Evolutionary conservation across 1,140 invertebrate genomes (phyloP).

Genomic region (Lordiphosa mommai): DNA sequence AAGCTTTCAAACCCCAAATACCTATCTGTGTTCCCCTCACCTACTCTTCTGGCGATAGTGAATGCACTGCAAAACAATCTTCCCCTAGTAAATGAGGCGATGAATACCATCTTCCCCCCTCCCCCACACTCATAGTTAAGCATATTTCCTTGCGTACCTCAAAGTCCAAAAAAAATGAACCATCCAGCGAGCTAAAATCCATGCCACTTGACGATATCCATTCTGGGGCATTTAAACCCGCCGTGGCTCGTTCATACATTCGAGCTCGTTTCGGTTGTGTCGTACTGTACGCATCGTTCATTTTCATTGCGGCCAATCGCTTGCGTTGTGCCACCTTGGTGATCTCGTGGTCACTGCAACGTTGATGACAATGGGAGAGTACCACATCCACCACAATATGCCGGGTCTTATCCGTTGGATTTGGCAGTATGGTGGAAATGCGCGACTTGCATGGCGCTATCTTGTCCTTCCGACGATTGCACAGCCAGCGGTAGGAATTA

Average conservation of each 20-base stretch:
- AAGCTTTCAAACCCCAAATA: too few relatives aligned
- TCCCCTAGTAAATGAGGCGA: too few relatives aligned
- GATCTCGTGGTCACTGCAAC: slow-evolving; percentile 63
- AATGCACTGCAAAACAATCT: too few relatives aligned
- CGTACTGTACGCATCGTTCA: slow-evolving; percentile 55
- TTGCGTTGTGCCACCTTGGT: slow-evolving; percentile 70
- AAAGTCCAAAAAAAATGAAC: slow-evolving; percentile 53
- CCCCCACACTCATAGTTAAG: too few relatives aligned
- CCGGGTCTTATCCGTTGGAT: slow-evolving; percentile 44
- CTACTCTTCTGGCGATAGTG: too few relatives aligned
- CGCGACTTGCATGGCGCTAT: slow-evolving; percentile 61
- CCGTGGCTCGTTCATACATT: slow-evolving; percentile 50
- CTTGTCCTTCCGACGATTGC: slow-evolving; percentile 70
- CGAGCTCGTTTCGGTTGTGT: slow-evolving; percentile 58
- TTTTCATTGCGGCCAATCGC: slow-evolving; percentile 55
- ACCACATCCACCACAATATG: slow-evolving; percentile 58
- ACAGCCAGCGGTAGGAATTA: slow-evolving; percentile 69
- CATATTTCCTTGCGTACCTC: slow-evolving; percentile 42
- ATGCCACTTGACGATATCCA: slow-evolving; percentile 34
- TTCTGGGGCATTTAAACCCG: slow-evolving; percentile 52
- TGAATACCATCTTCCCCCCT: too few relatives aligned
- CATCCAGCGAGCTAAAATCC: slow-evolving; percentile 15
- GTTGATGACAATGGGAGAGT: slow-evolving; percentile 56
- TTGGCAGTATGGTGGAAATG: slow-evolving; percentile 58
- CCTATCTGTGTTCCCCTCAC: too few relatives aligned